Base-by-base conservation (phyloP, 2,113 vertebrate genomes). In the Sphyrna mokarran region DNA sequence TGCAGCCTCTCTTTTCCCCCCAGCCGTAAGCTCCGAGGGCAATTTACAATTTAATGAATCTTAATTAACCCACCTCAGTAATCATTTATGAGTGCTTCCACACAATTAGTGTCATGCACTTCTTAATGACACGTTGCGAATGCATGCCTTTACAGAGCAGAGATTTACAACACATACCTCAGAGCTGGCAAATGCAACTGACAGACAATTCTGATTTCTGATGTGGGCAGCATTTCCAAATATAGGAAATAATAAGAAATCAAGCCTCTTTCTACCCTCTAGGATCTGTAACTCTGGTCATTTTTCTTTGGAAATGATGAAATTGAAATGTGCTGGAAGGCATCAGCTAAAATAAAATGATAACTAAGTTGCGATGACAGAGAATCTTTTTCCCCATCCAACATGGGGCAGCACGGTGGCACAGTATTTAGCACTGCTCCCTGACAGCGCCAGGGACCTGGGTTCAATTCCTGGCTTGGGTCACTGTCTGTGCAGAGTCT, bases 1-100 rank as follows among this genome's bases (percentile, higher is more conserved):
- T 97, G 61, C 97, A 98, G 98, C 97, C 97, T 97, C 97, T 98
- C 97, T 96, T 97, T 98, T 98, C 97, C 98, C 97, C 97, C 98
- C 97, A 98, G 98, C 98, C 98, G 97, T 98, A 37, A 97, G 97
- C 98, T 68, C 97, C 97, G 97, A 97, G 97, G 98, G 98, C 96
- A 97, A 97, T 98, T 98, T 98, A 97, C 97, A 69, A 97, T 97
- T 97, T 98, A 98, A 98, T 98, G 97, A 98, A 98, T 98, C 97
- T 97, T 98, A 98, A 98, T 98, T 98, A 98, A 98, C 97, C 98
- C 97, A 98, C 97, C 97, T 98, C 98, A 97, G 98, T 98, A 97
- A 97, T 97, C 97, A 97, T 98, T 98, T 98, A 98, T 97, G 97
- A 98, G 97, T 97, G 97, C 76, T 95, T 98, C 98, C 98, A 98